Conservation (phyloP, 2,797 vertebrate genomes). For the Eidolon dupreanum region DNA sequence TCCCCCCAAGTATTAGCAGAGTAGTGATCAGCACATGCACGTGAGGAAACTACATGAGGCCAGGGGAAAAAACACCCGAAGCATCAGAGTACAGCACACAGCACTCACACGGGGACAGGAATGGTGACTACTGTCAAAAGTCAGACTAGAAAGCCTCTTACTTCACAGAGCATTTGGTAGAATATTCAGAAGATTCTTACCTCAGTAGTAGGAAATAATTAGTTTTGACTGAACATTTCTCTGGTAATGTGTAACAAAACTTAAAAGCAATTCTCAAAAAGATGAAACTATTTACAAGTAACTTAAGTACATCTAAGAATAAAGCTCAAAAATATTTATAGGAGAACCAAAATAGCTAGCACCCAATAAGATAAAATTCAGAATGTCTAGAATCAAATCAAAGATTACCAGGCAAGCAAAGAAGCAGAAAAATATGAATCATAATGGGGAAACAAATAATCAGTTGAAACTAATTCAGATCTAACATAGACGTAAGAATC, state of each 20-base stretch:
- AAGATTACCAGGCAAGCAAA: background rate
- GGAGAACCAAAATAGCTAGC: background rate
- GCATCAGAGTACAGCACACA: background rate
- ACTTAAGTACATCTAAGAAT: background rate
- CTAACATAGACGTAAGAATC: background rate
- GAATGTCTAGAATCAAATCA: background rate
- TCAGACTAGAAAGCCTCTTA: background rate
- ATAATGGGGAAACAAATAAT: background rate
- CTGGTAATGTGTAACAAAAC: background rate
- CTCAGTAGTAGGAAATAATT: background rate
- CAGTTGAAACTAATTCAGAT: background rate
- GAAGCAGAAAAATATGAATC: background rate
- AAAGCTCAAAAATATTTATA: slow-evolving; percentile 15
- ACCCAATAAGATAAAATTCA: background rate
- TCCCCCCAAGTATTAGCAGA: background rate
- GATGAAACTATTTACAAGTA: background rate
- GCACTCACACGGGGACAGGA: background rate
- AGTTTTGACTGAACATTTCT: background rate
- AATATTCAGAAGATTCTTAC: background rate
- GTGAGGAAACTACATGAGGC: background rate
- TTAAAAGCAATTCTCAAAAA: background rate
- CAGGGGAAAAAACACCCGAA: background rate
- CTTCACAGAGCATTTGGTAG: background rate
- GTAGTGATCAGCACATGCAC: background rate
- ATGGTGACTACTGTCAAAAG: background rate